These are phyloP conservation scores for Lagopus leucura DNA, from an alignment of 2,113 vertebrate species.

Conservation along the genomic window DNA sequence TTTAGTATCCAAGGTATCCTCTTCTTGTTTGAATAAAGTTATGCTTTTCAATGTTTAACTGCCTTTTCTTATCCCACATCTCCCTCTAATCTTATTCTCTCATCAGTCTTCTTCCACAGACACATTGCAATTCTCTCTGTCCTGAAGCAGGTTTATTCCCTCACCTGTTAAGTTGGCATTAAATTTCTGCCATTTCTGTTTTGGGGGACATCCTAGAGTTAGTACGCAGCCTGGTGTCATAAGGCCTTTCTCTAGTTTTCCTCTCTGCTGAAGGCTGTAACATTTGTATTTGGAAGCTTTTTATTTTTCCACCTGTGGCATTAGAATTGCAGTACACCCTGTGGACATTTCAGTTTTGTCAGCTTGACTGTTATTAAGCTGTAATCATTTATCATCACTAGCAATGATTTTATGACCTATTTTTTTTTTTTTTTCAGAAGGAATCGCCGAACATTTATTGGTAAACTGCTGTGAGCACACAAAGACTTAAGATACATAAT, in stretches of 20 bases:
- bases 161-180: not conserved
- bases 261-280: not conserved
- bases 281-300: conserved; percentile 21
- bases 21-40: not conserved
- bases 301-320: conserved; percentile 33
- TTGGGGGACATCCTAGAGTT: not conserved
- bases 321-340: conserved; percentile 20
- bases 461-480: conserved; percentile 35
- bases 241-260: not conserved
- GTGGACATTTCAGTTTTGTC: conserved; percentile 49
- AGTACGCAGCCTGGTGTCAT: accelerated
- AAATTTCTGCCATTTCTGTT: not conserved
- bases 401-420: not conserved
- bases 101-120: not conserved
- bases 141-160: not conserved
- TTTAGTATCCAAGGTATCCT: not conserved
- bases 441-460: conserved; percentile 28
- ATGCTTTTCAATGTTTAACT: not conserved
- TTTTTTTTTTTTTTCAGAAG: not conserved
- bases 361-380: conserved; percentile 48
- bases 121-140: not conserved
- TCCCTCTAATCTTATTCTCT: not conserved
- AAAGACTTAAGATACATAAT: conserved; percentile 41
- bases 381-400: conserved; percentile 38
- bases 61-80: not conserved